phyloP scores from a whole-genome alignment of 2,113 vertebrate genomes.

The Rhizomys pruinosus region DNA sequence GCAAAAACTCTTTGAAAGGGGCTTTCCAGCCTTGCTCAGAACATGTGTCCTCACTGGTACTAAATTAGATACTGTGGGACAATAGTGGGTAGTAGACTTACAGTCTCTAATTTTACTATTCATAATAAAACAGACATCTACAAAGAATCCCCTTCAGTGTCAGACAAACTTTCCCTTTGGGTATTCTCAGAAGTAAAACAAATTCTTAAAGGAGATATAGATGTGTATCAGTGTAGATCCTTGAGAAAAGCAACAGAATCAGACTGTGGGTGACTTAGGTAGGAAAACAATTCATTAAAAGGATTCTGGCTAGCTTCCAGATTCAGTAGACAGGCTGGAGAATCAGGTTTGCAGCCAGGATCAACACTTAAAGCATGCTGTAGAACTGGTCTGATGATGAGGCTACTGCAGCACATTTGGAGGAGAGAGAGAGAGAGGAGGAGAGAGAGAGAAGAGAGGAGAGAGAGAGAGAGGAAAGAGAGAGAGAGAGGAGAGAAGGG shows the following conservation, averaged over 20 bases:
- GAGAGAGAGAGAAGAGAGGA: too few species aligned
- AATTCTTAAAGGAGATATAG: conserved; percentile 42
- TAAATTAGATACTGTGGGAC: conserved; percentile 58
- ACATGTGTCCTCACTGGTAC: conserved; percentile 35
- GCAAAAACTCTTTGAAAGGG: conserved; percentile 65
- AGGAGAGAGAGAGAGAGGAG: neutral
- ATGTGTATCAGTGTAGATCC: neutral
- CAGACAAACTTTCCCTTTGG: conserved; percentile 49
- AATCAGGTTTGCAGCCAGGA: conserved; percentile 63
- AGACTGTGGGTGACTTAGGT: conserved; percentile 42
- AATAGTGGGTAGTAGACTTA: conserved; percentile 47
- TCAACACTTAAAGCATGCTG: conserved; percentile 42
- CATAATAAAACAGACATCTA: conserved; percentile 56
- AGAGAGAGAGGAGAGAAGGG: neutral
- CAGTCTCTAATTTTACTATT: conserved; percentile 62
- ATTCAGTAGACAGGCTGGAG: conserved; percentile 40
- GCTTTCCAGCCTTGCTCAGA: conserved; percentile 72
- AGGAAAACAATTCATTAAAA: conserved; percentile 64
- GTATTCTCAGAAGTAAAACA: conserved; percentile 31
- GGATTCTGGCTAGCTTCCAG: conserved; percentile 55
- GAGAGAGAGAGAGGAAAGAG: too few species aligned
- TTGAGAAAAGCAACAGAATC: conserved; percentile 52
- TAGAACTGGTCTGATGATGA: conserved; percentile 65
- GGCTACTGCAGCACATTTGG: neutral
- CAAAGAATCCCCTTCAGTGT: conserved; percentile 44